A percentile compares a stretch with the other conserved stretches of the same genome.
Evolutionary conservation across 2,113 vertebrate species (phyloP).

Genomic region (Phasianus colchicus): DNA sequence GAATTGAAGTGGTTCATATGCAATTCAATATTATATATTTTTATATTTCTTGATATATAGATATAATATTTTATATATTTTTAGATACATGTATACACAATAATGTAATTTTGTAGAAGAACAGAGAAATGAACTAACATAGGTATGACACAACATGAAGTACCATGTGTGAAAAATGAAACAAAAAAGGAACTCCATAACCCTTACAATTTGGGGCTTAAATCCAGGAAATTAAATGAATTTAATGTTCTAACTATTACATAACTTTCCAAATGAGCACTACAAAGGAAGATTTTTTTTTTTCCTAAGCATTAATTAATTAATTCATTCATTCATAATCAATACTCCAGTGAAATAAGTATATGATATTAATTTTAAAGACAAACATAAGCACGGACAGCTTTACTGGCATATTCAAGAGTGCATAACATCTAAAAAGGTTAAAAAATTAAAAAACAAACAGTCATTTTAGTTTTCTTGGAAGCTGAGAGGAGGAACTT

Average conservation of each 20-base stretch:
- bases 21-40: not conserved
- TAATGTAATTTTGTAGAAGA: not conserved
- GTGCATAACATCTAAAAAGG: not conserved
- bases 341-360: not conserved
- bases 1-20: not conserved
- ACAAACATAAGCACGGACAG: not conserved
- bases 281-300: not conserved
- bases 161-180: not conserved
- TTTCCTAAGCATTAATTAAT: slow-evolving; percentile 27
- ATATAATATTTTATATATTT: not conserved
- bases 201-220: not conserved
- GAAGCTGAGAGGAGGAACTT: not conserved
- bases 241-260: not conserved
- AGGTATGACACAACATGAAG: not conserved
- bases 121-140: not conserved
- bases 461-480: not conserved
- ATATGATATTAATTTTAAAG: not conserved
- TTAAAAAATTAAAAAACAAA: not conserved
- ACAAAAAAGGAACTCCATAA: not conserved
- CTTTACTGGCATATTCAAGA: not conserved
- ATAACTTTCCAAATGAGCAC: not conserved
- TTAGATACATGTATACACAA: not conserved
- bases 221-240: not conserved
- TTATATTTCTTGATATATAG: not conserved
- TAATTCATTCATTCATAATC: not conserved